Conservation (phyloP, 2,113 vertebrate species). For the Saccopteryx bilineata region DNA sequence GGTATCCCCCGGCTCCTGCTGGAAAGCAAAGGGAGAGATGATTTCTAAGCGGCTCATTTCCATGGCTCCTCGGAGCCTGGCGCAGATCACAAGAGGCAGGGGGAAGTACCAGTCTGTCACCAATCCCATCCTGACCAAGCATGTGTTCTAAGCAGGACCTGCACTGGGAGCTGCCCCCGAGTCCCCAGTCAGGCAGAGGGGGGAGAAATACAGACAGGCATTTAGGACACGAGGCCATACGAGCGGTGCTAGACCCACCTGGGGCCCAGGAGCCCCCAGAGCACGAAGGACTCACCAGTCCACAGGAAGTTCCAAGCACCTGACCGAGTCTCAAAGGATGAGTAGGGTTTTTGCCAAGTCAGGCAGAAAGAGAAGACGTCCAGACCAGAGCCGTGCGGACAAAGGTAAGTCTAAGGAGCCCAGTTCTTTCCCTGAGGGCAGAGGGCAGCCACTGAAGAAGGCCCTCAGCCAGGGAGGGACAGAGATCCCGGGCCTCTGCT, state of each 20-base stretch:
- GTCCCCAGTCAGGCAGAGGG: background rate
- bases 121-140: fast-evolving
- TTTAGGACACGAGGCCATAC: fast-evolving
- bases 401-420: background rate
- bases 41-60: background rate
- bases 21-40: fast-evolving
- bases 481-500: background rate
- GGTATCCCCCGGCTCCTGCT: background rate
- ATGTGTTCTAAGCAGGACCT: background rate
- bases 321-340: background rate
- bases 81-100: background rate
- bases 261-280: background rate
- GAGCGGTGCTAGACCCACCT: background rate
- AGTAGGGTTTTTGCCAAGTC: background rate
- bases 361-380: background rate
- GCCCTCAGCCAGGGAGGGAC: background rate
- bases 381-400: background rate
- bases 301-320: background rate
- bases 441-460: background rate
- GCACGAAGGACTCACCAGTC: background rate
- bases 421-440: background rate
- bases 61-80: background rate
- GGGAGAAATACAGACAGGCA: background rate
- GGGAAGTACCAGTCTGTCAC: background rate
- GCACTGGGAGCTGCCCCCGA: background rate